Conservation (phyloP, 2,888 invertebrate genomes). For the Amaurobius ferox region DNA sequence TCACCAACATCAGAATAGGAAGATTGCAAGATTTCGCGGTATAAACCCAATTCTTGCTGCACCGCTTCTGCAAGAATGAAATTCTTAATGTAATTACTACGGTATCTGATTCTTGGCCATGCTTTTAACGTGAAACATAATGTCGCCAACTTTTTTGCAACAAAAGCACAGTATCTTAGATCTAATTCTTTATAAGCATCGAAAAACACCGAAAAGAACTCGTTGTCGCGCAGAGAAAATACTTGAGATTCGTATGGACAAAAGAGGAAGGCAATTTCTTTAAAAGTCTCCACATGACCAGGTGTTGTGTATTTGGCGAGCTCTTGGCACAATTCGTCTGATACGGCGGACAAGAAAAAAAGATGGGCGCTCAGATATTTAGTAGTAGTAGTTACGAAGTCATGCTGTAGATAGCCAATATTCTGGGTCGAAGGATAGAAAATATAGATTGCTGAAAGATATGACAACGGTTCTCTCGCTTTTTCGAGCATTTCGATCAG, state of each 20-base stretch:
- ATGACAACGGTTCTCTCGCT: slow-evolving; percentile 17
- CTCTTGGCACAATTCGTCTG: slow-evolving; percentile 10
- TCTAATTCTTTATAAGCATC: slow-evolving; percentile 31
- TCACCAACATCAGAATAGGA: neutral
- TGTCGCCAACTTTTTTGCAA: slow-evolving; percentile 42
- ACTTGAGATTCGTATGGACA: slow-evolving; percentile 52
- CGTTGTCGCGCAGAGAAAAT: slow-evolving; percentile 15
- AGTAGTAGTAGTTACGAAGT: neutral
- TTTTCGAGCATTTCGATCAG: slow-evolving; percentile 31
- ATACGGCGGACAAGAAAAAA: slow-evolving; percentile 31
- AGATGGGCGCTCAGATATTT: slow-evolving; percentile 29
- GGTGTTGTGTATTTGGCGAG: neutral
- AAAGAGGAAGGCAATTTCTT: slow-evolving; percentile 43
- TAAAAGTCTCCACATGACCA: slow-evolving; percentile 25
- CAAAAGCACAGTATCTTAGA: neutral
- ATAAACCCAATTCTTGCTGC: slow-evolving; percentile 29
- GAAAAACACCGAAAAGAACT: slow-evolving; percentile 35
- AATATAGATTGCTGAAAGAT: slow-evolving; percentile 37
- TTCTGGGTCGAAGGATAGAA: slow-evolving; percentile 13
- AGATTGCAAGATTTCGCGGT: neutral
- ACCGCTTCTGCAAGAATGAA: slow-evolving; percentile 50
- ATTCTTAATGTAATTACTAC: slow-evolving; percentile 50
- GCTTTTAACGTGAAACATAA: slow-evolving; percentile 28
- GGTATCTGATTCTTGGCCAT: slow-evolving; percentile 41
- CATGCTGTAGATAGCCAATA: neutral